Evolutionary conservation across 2,888 invertebrate genomes (phyloP), one percentile per base, ranked within the genome.

Genomic region (Synergus laeviventris): DNA sequence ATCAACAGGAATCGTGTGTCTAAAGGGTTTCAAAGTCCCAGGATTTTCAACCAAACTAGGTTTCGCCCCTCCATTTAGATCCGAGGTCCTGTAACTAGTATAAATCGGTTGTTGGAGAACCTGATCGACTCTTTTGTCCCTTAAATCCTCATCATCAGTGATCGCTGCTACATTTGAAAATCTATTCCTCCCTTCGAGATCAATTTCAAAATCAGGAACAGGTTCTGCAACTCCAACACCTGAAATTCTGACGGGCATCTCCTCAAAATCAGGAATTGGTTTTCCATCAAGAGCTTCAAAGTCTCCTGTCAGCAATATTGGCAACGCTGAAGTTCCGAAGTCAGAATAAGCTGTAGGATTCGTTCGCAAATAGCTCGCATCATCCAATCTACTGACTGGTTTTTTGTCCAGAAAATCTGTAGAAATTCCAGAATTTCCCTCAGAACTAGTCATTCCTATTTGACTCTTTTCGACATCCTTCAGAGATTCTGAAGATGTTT

Each of bases 211-310:
- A 11, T 91, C 91, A 0, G 88, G 81, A 1, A 91, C 87, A 0
- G 91, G 90, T 78, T 91, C 91, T 0, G 91, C 91, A 16, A 91
- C 84, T 0, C 91, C 91, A 1, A 91, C 78, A 7, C 90, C 90
- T 0, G 88, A 86, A 16, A 85, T 80, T 45, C 79, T 81, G 0
- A 70, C 74, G 0, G 80, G 73, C n/a, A 84, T 73, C 7, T 81
- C 81, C 18, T 64, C 11, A 36, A 36, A 36, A n/a, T 76, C 60
- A 4, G 74, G n/a, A 70, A 62, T 8, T 18, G 38, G 62, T 18
- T 62, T 62, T 11, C 38, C 62, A 38, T 60, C 16, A 31, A 31
- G 31, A 38, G 45, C 24, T 74, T n/a, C 9, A 60, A 16, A 0
- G 36, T 49, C 31, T 70, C 31, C 45, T 2, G n/a, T 21, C 16